A percentile compares a stretch with the other conserved stretches of the same genome.
These are phyloP conservation scores for Drosophila obscura DNA, from an alignment of 1,140 invertebrate genomes.

Conservation along the genomic window DNA sequence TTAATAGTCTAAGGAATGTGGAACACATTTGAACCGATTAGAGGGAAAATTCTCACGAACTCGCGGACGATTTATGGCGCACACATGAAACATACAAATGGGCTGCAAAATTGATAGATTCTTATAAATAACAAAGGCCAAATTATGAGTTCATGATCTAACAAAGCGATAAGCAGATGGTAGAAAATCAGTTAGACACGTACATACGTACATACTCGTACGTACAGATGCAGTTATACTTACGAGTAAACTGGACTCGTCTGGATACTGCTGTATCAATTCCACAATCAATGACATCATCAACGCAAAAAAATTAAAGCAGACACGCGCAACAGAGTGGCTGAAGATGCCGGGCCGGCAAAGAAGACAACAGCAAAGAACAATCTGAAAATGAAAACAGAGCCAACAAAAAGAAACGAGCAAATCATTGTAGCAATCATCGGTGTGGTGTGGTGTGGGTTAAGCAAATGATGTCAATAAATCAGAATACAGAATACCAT, in stretches of 20 bases:
- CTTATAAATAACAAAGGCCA: conserved; percentile 10
- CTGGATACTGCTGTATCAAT: conserved; percentile 43
- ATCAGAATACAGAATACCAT: conserved; percentile 23
- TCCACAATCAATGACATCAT: conserved; percentile 65
- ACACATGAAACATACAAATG: conserved; percentile 33
- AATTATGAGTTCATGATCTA: conserved; percentile 24
- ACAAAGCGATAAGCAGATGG: conserved; percentile 10
- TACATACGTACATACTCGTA: background rate
- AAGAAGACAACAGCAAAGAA: conserved; percentile 39
- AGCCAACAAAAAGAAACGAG: conserved; percentile 16
- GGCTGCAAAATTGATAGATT: conserved; percentile 27
- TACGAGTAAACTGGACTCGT: conserved; percentile 22
- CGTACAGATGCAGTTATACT: background rate
- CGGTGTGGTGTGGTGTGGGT: background rate
- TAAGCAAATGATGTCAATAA: conserved; percentile 62
- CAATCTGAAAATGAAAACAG: conserved; percentile 32
- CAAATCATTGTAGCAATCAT: conserved; percentile 7
- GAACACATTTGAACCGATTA: conserved; percentile 20
- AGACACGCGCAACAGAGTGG: conserved; percentile 36
- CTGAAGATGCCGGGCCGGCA: conserved; percentile 55
- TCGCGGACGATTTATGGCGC: conserved; percentile 33
- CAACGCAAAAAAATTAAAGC: conserved; percentile 57
- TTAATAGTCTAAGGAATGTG: conserved; percentile 2
- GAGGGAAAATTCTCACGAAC: conserved; percentile 1
- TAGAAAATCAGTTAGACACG: background rate